Evolutionary conservation across 2,797 vertebrate species (phyloP).

Genomic region (Ceryle rudis): DNA sequence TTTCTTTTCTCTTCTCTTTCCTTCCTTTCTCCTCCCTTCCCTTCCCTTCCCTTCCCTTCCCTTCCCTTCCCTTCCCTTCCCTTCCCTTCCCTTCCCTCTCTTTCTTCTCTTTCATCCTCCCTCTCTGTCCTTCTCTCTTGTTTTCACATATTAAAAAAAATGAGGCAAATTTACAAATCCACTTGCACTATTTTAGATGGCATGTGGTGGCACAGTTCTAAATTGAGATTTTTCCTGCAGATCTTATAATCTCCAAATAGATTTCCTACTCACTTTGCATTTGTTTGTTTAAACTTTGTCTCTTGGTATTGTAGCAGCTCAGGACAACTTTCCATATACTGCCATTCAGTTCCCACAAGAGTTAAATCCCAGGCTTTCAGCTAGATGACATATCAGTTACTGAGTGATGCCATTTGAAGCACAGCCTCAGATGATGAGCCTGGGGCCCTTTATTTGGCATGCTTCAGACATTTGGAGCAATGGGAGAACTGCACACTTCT

Average conservation of each 20-base stretch:
- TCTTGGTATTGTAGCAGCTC: slow-evolving; percentile 47
- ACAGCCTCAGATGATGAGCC: slow-evolving; percentile 66
- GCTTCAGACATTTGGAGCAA: slow-evolving; percentile 51
- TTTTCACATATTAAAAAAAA: background rate
- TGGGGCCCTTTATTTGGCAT: slow-evolving; percentile 69
- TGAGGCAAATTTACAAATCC: background rate
- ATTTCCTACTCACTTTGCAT: background rate
- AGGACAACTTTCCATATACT: slow-evolving; percentile 59
- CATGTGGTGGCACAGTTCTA: slow-evolving; percentile 22
- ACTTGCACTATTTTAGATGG: background rate
- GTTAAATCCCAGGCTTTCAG: slow-evolving; percentile 48
- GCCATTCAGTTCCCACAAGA: slow-evolving; percentile 23
- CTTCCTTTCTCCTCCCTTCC: too few species aligned
- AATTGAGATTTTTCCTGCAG: slow-evolving; percentile 32
- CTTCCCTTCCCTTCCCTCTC: background rate
- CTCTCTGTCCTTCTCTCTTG: background rate
- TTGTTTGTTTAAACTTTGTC: slow-evolving; percentile 67
- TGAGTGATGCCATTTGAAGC: slow-evolving; percentile 73
- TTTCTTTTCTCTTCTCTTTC: too few species aligned
- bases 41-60: background rate
- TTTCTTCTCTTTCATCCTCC: too few species aligned
- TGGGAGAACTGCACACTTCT: slow-evolving; percentile 39
- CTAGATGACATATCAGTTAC: slow-evolving; percentile 39
- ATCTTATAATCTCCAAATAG: slow-evolving; percentile 41
- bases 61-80: rapidly evolving